These are phyloP conservation scores for Holothuria scabra DNA, from an alignment of 53 echinoderm and acorn worm species.

Conservation along the genomic window DNA sequence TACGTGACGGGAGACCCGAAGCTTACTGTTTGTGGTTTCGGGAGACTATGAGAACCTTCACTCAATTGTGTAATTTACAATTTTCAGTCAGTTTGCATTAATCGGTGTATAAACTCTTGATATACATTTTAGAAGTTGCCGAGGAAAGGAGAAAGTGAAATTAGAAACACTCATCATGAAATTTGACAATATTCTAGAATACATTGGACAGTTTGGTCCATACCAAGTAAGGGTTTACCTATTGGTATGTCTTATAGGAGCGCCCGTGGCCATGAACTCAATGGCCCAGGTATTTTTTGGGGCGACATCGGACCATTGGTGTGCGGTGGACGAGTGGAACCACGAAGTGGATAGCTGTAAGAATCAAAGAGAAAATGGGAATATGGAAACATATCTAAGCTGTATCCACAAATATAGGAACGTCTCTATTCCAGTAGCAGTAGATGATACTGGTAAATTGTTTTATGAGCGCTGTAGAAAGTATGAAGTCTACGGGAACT, in stretches of 20 bases:
- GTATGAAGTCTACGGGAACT: neutral
- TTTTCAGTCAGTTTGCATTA: neutral
- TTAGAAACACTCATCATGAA: slow-evolving; percentile 27
- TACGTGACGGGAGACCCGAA: no score
- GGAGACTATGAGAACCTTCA: no score
- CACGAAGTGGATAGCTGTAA: neutral
- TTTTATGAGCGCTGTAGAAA: neutral
- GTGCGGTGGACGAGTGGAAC: slow-evolving; percentile 16
- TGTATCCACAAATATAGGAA: slow-evolving; percentile 35
- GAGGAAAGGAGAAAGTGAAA: no score
- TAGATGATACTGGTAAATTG: neutral
- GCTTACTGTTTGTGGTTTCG: no score
- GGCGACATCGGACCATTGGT: slow-evolving; percentile 17
- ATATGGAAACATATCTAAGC: neutral
- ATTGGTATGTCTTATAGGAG: slow-evolving; percentile 30
- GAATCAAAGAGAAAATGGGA: neutral
- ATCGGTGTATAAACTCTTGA: no score
- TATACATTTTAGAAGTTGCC: no score
- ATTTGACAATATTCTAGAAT: slow-evolving; percentile 59
- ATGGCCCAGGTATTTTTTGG: slow-evolving; percentile 28
- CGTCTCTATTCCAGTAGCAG: slow-evolving; percentile 1
- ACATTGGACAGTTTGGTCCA: slow-evolving; percentile 39
- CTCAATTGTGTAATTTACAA: neutral
- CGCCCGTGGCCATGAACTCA: slow-evolving; percentile 2
- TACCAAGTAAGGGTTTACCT: slow-evolving; percentile 15